Conservation (phyloP, 2,888 invertebrate species). For the Epistrophe grossulariae region DNA sequence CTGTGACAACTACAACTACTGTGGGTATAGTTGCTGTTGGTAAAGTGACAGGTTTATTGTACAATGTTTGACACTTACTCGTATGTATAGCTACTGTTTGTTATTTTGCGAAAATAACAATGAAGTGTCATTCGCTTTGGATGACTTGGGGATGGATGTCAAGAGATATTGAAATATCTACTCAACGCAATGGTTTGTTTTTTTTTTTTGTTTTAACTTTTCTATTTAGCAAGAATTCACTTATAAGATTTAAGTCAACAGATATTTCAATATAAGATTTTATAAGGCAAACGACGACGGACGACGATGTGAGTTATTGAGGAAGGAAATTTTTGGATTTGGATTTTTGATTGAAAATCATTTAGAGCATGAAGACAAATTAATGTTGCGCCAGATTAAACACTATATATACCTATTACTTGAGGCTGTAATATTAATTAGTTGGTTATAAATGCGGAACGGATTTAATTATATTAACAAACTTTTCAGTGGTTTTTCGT, state of each 20-base stretch:
- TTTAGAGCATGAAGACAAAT: constrained; percentile 47
- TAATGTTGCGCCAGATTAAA: constrained; percentile 49
- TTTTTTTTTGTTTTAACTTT: neutral
- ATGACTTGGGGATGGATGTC: constrained; percentile 22
- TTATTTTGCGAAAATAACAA: constrained; percentile 3
- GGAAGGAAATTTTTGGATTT: neutral
- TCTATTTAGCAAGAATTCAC: neutral
- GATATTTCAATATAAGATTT: neutral
- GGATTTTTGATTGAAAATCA: constrained; percentile 20
- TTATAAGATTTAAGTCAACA: neutral
- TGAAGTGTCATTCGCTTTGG: constrained; percentile 22
- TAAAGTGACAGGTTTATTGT: constrained; percentile 56
- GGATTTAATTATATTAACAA: constrained; percentile 31
- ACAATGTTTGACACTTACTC: constrained; percentile 36
- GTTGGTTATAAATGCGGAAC: constrained; percentile 38
- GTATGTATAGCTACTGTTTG: neutral
- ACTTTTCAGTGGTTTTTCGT: constrained; percentile 20
- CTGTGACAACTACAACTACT: neutral
- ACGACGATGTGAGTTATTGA: neutral
- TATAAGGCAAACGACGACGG: neutral
- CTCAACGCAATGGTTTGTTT: neutral
- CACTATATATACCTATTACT: constrained; percentile 1
- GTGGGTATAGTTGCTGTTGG: neutral
- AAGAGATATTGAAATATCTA: constrained; percentile 31
- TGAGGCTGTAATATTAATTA: constrained; percentile 32